Base-by-base conservation (phyloP, 2,888 invertebrate species). In the Coronaproctus castanopsis region DNA sequence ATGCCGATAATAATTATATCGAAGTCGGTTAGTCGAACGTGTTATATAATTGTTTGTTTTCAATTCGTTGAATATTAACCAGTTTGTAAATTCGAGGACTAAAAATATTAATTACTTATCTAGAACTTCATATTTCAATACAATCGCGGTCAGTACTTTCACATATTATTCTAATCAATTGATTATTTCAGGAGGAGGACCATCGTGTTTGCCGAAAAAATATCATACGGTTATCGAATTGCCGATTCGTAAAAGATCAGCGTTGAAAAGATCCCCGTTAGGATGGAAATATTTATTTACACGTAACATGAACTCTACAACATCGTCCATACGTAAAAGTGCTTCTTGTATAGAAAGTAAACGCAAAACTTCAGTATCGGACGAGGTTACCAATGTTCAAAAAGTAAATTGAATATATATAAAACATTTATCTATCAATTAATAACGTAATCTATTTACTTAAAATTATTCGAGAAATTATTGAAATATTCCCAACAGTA, bases 161-260 rank as follows among this genome's bases (percentile, higher is more conserved):
- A n/a, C n/a, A n/a, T n/a, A n/a, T n/a, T n/a, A n/a, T n/a, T n/a
- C n/a, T n/a, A n/a, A n/a, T n/a, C n/a, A n/a, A n/a, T n/a, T n/a
- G n/a, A n/a, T n/a, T n/a, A 52, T 57, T 63, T 8, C 61, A 69
- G 69, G 87, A 67, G 83, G 86, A 57, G 80, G 93, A 64, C 85
- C 90, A 64, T 73, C 82, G 66, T 79, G 82, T 72, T 70, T 92
- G 69, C 80, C 86, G 62, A 73, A 81, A 58, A 81, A 80, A 67
- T 96, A 93, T 70, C 96, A 96, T 72, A 96, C 96, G 0, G 86
- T 96, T 2, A 78, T 96, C 64, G 92, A 95, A 61, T 75, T 92
- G 53, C 95, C 93, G 0, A 64, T 71, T 64, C 66, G 78, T 57
- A 84, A 84, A 70, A 75, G 84, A 1, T 83, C 83, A 0, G 57